Conservation (phyloP, 64 coral and sea anemone genomes). For the Actinia tenebrosa region DNA sequence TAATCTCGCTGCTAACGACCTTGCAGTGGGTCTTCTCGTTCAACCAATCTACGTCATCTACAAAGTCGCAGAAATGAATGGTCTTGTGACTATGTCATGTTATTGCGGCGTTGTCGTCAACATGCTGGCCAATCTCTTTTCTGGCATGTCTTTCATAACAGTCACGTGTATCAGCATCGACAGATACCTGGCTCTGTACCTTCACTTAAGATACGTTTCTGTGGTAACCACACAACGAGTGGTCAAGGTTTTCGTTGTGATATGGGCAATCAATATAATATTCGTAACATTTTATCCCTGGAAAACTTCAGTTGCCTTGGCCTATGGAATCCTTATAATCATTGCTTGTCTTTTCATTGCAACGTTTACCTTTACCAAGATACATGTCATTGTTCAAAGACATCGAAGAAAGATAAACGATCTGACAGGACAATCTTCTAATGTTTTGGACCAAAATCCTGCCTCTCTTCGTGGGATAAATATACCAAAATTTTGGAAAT, state of each 20-base stretch:
- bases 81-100: not conserved
- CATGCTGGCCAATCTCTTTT: conserved; percentile 62
- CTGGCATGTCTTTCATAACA: conserved; percentile 61
- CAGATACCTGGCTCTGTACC: conserved; percentile 57
- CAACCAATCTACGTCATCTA: not conserved
- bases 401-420: conserved; percentile 11
- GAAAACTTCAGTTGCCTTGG: conserved; percentile 18
- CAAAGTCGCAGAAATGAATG: not conserved
- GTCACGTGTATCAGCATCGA: conserved; percentile 24
- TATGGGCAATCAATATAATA: not conserved
- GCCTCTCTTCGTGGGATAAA: not conserved
- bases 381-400: not conserved
- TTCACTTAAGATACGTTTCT: conserved; percentile 57
- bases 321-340: not conserved
- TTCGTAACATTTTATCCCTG: conserved; percentile 18
- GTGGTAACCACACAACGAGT: conserved; percentile 39
- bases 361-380: not conserved
- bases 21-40: not conserved
- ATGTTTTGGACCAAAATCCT: not conserved
- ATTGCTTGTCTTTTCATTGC: not conserved
- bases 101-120: conserved; percentile 19
- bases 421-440: not conserved
- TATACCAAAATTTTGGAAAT: not conserved
- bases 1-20: not conserved
- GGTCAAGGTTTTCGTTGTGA: not conserved